Base-by-base conservation (phyloP, 2,888 invertebrate genomes). In the Danaus chrysippus region DNA sequence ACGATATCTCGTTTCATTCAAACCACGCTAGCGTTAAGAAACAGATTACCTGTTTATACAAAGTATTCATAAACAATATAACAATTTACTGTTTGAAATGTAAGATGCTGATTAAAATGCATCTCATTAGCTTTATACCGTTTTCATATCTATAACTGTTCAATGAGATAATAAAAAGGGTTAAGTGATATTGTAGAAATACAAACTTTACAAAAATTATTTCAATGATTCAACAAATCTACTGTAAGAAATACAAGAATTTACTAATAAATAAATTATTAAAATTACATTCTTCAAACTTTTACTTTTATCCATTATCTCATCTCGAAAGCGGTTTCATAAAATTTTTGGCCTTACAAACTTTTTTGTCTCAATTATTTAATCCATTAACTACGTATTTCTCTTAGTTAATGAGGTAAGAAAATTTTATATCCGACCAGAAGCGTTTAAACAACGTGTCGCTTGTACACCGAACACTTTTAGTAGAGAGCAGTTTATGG, bases 111-210 rank as follows among this genome's bases (percentile, higher is more conserved):
- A 77, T 80, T 80, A 80, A 81, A 76, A 81, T 80, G 76, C 79
- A 76, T 80, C 83, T 84, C 81, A 83, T 85, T 82, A 84, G 78
- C 72, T 79, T 79, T 79, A 76, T 81, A 81, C 79, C 78, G 79
- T 79, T 79, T 77, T 64, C 64, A 56, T 71, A 71, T 73, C 70
- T 68, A 64, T 63, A 61, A 66, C 58, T 42, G 58, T 60, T 56
- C 42, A 58, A 56, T 59, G 58, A 46, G 15, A 56, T 41, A 19
- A 64, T 64, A 64, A 61, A 42, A 13, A 54, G 17, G 43, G 10
- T 42, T 44, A 34, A 63, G 56, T 59, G 44, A 42, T 41, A 41
- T 42, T 43, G 10, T 53, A 8, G 11, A 17, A 17, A 17, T 2
- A 17, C 0, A 11, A 10, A 17, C 17, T 49, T 10, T 17, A 49